Evolutionary conservation across 2,113 vertebrate genomes (phyloP), one percentile per base, ranked within the genome.

Genomic region (Prionailurus bengalensis): DNA sequence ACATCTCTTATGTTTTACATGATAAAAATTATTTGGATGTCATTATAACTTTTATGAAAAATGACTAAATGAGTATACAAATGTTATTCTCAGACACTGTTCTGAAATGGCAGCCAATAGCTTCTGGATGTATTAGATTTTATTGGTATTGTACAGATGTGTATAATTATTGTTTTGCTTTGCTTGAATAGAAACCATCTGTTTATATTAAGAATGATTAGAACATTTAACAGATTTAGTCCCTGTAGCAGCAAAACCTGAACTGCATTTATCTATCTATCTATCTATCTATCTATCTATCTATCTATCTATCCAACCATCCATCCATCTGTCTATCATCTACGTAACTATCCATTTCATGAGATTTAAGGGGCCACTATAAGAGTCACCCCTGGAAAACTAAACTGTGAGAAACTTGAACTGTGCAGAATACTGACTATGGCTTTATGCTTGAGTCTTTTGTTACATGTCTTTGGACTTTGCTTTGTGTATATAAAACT

Each of bases 61-160:
- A 96, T 98, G 92, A 98, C 94, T 97, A 97, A 98, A 98, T 98
- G 97, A 97, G 97, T 95, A 97, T 97, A 97, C 42, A 94, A 98
- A 97, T 98, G 79, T 97, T 98, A 92, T 97, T 96, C 93, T 97
- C 98, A 94, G 73, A 97, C 81, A 97, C 68, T 95, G 66, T 96
- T 96, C 82, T 98, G 97, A 98, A 98, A 98, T 94, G 96, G 84
- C 80, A 98, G 94, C 42, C 98, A 98, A 98, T 98, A 97, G 74
- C 98, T 98, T 98, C 96, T 66, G 82, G 94, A 96, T 98, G 81
- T 91, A 94, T 98, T 97, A 92, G 91, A 90, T 82, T 98, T 98
- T 98, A 98, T 95, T 98, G 96, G 83, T 98, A 98, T 98, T 98
- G 48, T 98, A 98, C 98, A 98, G 98, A 98, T 99, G 98, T 98